Base-by-base conservation (phyloP, 1,140 invertebrate genomes). In the Drosophila truncata region DNA sequence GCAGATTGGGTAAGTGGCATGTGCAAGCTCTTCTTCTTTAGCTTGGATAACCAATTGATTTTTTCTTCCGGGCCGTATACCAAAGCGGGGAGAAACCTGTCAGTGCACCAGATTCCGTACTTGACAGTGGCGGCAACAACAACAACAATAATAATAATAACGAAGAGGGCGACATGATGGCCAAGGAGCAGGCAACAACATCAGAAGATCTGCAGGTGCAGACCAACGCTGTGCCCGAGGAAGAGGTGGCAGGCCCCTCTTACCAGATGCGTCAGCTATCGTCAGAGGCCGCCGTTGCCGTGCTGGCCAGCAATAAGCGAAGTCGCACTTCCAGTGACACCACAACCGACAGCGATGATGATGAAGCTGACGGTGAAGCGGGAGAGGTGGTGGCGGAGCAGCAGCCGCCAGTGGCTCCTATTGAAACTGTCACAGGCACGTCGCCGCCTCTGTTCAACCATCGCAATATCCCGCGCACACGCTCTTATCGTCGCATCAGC, bases 401-500 rank as follows among this genome's bases (percentile, higher is more conserved):
- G 14, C 44, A 46, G 23, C 3, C 8, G 49, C n/a, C 7, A 10
- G 16, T 16, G n/a, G 37, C 33, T 47, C 16, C 39, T 16, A 14
- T 13, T 4, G 18, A n/a, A 5, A 33, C 18, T n/a, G 7, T 9
- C n/a, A 27, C 33, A n/a, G 25, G 9, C 25, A 58, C 33, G 4
- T 59, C 33, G 2, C 46, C 54, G 13, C 33, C 54, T 10, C 33
- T 33, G 31, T 82, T 82, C n/a, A 52, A 64, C 37, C 75, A 54
- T 4, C 70, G 50, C 5, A 25, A 25, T 39, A 52, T 62, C 9
- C 80, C 50, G 23, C 16, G 27, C 14, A 75, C 52, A 16, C 81
- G 81, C 23, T 59, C 66, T 13, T 84, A 84, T 72, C 81, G 78
- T 8, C 74, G 74, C 47, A 35, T 77, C 11, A 59, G 33, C 44